Evolutionary conservation across 2,888 invertebrate genomes (phyloP).

Genomic region (Drosophila subsilvestris): DNA sequence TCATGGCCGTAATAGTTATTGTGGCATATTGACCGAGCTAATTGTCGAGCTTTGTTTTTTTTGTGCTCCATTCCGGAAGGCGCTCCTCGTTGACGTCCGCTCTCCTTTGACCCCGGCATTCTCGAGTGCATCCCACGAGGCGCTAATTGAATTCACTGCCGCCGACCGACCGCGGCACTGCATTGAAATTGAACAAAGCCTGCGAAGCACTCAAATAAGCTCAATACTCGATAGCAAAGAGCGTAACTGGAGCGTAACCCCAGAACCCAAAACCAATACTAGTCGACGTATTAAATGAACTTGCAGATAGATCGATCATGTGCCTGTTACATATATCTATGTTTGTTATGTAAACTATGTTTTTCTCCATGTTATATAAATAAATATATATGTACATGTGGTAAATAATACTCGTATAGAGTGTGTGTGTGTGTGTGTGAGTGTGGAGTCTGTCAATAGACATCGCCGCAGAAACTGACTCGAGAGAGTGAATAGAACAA

Average conservation of each 20-base stretch:
- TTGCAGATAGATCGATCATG: too few species aligned
- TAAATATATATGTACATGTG: too few species aligned
- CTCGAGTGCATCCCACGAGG: conserved; percentile 8
- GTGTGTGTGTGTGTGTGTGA: too few species aligned
- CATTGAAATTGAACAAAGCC: conserved; percentile 28
- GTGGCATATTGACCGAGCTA: conserved; percentile 36
- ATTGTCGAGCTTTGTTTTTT: conserved; percentile 41
- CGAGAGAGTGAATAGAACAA: too few species aligned
- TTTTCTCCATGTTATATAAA: too few species aligned
- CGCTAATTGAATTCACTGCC: conserved; percentile 46
- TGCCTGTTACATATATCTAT: too few species aligned
- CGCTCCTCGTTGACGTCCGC: too few species aligned
- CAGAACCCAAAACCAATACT: background rate
- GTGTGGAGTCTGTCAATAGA: too few species aligned
- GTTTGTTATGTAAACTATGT: too few species aligned
- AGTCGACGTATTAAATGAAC: too few species aligned
- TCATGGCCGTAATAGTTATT: conserved; percentile 42
- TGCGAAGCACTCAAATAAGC: conserved; percentile 28
- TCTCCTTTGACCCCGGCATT: background rate
- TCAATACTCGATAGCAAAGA: conserved; percentile 7
- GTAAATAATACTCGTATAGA: too few species aligned
- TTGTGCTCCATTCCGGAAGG: background rate
- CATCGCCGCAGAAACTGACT: too few species aligned
- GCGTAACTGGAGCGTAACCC: background rate
- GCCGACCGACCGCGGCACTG: conserved; percentile 16